These are phyloP conservation scores for Pelosia muscerda DNA, from an alignment of 2,888 invertebrate species.

Conservation along the genomic window DNA sequence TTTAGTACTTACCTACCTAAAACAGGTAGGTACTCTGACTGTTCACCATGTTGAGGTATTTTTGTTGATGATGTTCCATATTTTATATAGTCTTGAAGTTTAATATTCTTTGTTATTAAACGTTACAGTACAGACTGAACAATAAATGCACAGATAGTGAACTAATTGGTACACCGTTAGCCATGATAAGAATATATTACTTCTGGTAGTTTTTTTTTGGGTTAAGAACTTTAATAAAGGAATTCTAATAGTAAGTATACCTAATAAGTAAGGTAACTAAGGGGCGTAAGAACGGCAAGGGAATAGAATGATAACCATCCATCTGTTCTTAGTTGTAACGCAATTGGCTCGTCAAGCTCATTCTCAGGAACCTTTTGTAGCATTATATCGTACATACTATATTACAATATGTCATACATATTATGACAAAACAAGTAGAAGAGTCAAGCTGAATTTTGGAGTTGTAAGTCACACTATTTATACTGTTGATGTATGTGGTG, in stretches of 20 bases:
- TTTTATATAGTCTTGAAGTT: slow-evolving; percentile 11
- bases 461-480: too few relatives aligned
- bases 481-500: too few relatives aligned
- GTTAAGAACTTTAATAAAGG: neutral
- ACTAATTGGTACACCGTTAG: neutral
- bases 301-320: slow-evolving; percentile 8
- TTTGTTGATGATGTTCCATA: neutral
- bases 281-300: neutral
- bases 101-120: neutral
- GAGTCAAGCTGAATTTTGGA: too few relatives aligned
- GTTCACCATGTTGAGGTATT: too few relatives aligned
- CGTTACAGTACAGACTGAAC: too few relatives aligned
- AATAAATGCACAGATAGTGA: neutral
- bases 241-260: slow-evolving; percentile 1
- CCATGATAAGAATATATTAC: neutral
- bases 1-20: too few relatives aligned
- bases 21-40: neutral
- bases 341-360: neutral
- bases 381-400: too few relatives aligned
- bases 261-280: slow-evolving; percentile 9
- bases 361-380: neutral
- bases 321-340: slow-evolving; percentile 17
- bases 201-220: neutral
- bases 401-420: too few relatives aligned
- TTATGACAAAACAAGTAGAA: too few relatives aligned